phyloP scores from a whole-genome alignment of 2,888 invertebrate genomes.

The Rotaria macrura region DNA sequence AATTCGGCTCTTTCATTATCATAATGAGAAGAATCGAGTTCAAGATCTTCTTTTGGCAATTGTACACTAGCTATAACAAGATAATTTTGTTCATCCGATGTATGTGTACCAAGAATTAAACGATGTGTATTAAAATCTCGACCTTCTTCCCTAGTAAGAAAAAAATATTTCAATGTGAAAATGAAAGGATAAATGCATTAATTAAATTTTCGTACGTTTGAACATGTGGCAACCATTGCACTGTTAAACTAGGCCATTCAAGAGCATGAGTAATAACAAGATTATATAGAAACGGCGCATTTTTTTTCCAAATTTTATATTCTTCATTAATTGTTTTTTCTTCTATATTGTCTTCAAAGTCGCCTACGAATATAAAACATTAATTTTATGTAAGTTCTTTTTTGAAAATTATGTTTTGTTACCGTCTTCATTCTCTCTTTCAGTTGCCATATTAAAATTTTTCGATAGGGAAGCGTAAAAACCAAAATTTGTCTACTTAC shows the following conservation, averaged over 20 bases:
- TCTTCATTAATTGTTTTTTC: slow-evolving; percentile 66
- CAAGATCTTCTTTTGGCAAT: slow-evolving; percentile 62
- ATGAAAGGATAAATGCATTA: no score
- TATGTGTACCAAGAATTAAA: slow-evolving; percentile 92
- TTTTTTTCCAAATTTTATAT: slow-evolving; percentile 99
- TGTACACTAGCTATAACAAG: slow-evolving; percentile 83
- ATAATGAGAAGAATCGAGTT: no score
- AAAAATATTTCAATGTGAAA: no score
- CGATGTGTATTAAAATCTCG: slow-evolving; percentile 95
- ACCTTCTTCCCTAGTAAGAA: slow-evolving; percentile 58
- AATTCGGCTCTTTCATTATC: slow-evolving; percentile 59
- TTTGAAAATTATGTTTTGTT: no score
- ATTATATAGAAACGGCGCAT: slow-evolving; percentile 88
- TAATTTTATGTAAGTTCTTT: no score
- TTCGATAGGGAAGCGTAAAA: no score
- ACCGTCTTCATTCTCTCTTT: no score
- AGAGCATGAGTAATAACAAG: slow-evolving; percentile 96
- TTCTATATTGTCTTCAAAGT: background rate
- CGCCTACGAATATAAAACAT: no score
- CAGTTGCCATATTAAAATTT: no score
- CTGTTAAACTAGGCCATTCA: slow-evolving; percentile 96
- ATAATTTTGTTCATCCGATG: slow-evolving; percentile 98
- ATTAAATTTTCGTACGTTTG: no score
- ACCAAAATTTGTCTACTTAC: no score
- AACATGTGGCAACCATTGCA: slow-evolving; percentile 53